Evolutionary conservation across 1,140 invertebrate species (phyloP), one percentile per base, ranked within the genome.

Genomic region (Drosophila trapezifrons): DNA sequence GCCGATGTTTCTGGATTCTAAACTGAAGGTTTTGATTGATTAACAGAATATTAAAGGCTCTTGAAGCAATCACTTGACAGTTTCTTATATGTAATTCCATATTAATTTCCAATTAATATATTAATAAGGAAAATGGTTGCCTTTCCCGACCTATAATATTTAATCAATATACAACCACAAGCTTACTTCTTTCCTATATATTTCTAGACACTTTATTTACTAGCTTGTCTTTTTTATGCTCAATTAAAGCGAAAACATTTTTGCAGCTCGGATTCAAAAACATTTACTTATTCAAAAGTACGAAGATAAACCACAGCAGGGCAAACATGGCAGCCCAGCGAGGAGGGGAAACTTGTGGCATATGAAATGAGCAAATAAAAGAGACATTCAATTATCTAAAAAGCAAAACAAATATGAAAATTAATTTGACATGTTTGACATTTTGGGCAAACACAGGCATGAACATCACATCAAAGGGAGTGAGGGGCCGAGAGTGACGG

Each of bases 351-450:
- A 35, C 46, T 54, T 58, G 45, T 75, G 60, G 51, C 74, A 86
- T 71, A 78, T 51, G 51, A 76, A 87, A 82, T 82, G 78, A 52
- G 67, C 63, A 82, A 78, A 82, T 76, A 78, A 76, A 76, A 78
- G 58, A 63, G 54, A 56, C 71, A 87, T 76, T 87, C 84, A 89
- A 87, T 86, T 86, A 86, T 87, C 83, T 86, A 76, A 72, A 87
- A 83, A 83, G 84, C 79, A 66, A 76, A 83, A 70, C 59, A 80
- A 82, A 83, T 82, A 79, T 79, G 79, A 66, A 87, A 87, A 86
- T 87, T 86, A 86, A 86, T 86, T 87, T 83, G 84, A 83, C 83
- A 86, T 87, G 59, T 87, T 87, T 87, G 82, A 86, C 83, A 86
- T 82, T 87, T 66, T 76, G 75, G 75, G 71, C 66, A 86, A 86